phyloP scores from a whole-genome alignment of 2,797 vertebrate species.

The Cetoscarus ocellatus region DNA sequence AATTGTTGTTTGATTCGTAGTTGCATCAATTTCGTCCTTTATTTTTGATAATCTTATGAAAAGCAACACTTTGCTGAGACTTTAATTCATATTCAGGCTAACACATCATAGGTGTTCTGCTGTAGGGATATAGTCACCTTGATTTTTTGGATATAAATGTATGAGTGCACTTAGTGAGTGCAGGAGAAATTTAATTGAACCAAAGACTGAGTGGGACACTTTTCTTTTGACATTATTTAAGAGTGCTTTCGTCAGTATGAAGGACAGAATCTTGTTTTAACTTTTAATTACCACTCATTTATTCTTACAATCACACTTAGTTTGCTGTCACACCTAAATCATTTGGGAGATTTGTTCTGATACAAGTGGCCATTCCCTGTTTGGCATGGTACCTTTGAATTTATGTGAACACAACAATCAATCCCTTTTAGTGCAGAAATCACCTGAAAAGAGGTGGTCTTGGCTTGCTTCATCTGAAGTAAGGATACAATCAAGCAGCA shows the following conservation, averaged over 20 bases:
- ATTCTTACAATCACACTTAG: conserved; percentile 11
- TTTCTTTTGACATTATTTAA: conserved; percentile 15
- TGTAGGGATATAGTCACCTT: conserved; percentile 21
- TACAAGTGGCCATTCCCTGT: too few species aligned
- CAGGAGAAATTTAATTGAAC: not conserved
- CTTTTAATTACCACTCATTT: not conserved
- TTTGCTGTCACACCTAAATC: too few species aligned
- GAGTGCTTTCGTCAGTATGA: conserved; percentile 2
- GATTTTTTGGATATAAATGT: conserved; percentile 16
- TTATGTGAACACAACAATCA: too few species aligned
- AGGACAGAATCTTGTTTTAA: conserved; percentile 16
- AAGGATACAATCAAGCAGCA: too few species aligned
- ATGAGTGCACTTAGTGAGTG: conserved; percentile 2
- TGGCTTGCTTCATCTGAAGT: too few species aligned
- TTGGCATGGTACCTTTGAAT: too few species aligned
- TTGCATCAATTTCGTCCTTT: too few species aligned
- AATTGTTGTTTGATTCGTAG: too few species aligned
- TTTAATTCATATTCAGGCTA: conserved; percentile 38
- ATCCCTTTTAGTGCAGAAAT: too few species aligned
- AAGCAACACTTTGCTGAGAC: conserved; percentile 39
- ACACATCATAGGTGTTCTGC: conserved; percentile 8
- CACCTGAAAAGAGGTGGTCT: too few species aligned
- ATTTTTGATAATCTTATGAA: conserved; percentile 54
- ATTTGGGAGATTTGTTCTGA: too few species aligned
- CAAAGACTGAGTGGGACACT: not conserved